Evolutionary conservation across 2,797 vertebrate genomes (phyloP), one percentile per base, ranked within the genome.

Genomic region (Tolypeutes matacus): DNA sequence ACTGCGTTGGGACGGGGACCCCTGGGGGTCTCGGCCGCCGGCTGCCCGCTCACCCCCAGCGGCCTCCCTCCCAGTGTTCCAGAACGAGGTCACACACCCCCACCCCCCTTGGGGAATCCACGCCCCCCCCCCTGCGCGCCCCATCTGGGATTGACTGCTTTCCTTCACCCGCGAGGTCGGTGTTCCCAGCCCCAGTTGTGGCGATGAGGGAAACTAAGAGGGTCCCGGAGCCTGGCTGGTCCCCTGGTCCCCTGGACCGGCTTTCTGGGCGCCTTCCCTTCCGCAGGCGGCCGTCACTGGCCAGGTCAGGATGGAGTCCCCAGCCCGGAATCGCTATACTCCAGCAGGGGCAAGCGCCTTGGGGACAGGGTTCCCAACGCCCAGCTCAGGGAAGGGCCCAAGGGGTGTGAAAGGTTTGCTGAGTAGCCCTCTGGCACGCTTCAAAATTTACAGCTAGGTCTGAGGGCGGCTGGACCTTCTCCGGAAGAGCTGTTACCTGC

Each of bases 1-100:
- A 87, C 85, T 39, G 67, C 1, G 12, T 78, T 58, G 94, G 83
- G 69, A 88, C 77, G 77, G 92, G 78, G 51, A 72, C 76, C 75
- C 49, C 36, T 0, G 39, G 12, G 29, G 82, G 7, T 7, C 46
- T 1, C 3, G 6, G 65, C 12, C 3, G 29, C 58, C 15, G 9
- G 46, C 46, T 9, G 58, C 69, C 34, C 18, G 27, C 8, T 21
- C 46, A 27, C 77, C 80, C 51, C 67, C 60, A 29, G 21, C 29
- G 7, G 49, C 58, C 58, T 83, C 42, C 4, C 25, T 60, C 53
- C 46, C 27, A 1, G 31, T 67, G 20, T 25, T 29, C 9, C 2
- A 1, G 1, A 60, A 42, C 12, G 5, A 87, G 89, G 87, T 89
- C 95, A 92, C 95, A 51, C 72, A 11, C 82, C 53, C 39, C 70